These are phyloP conservation scores for Tinea semifulvella DNA, from an alignment of 2,888 invertebrate species.

Conservation along the genomic window DNA sequence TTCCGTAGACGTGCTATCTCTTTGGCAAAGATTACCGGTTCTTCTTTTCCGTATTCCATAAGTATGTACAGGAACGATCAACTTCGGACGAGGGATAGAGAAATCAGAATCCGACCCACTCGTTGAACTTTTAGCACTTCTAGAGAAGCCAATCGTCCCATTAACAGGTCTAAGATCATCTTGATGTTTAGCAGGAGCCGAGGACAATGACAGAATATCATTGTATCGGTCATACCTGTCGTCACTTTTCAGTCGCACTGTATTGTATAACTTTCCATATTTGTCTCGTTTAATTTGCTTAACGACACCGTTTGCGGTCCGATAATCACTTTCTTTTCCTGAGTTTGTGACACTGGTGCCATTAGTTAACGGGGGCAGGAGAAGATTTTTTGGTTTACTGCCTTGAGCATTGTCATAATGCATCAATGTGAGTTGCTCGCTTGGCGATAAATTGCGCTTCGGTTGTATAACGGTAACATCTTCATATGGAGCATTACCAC, in stretches of 20 bases:
- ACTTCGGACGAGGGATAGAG: constrained; percentile 83
- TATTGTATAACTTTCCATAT: constrained; percentile 55
- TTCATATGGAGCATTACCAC: constrained; percentile 33
- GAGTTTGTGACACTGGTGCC: constrained; percentile 26
- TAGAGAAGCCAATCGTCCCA: constrained; percentile 42
- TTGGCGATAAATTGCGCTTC: constrained; percentile 60
- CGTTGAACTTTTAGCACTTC: constrained; percentile 62
- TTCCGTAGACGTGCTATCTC: constrained; percentile 55
- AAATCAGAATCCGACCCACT: constrained; percentile 73
- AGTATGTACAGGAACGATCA: constrained; percentile 89
- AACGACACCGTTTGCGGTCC: constrained; percentile 51
- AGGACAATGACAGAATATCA: constrained; percentile 46
- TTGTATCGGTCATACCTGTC: constrained; percentile 57
- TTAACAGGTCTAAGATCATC: constrained; percentile 32
- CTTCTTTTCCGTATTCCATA: constrained; percentile 82
- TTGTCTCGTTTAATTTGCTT: constrained; percentile 58
- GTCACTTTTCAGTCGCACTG: constrained; percentile 62
- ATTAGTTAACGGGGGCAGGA: background rate
- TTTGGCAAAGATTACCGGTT: constrained; percentile 76
- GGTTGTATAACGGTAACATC: constrained; percentile 62
- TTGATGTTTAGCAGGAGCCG: constrained; percentile 18
- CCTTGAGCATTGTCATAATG: constrained; percentile 44
- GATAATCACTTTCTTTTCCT: constrained; percentile 56
- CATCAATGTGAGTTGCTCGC: constrained; percentile 60
- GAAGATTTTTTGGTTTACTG: constrained; percentile 5